Percentiles rank a stretch among this genome's conserved stretches.
Conservation (phyloP, 2,888 invertebrate species). For the Thumatha senex region DNA sequence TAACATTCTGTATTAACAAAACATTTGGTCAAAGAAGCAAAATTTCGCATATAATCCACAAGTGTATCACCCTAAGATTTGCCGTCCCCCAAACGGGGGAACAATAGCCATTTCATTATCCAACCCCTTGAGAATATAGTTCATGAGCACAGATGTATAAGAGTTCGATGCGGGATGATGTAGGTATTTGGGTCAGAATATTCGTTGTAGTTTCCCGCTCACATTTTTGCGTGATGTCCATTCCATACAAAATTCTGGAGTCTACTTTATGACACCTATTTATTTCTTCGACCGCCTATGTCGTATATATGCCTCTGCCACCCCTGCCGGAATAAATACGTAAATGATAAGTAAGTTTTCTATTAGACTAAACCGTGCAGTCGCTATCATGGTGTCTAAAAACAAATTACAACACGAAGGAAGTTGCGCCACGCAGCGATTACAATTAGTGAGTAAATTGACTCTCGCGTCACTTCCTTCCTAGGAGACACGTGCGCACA, state of each 20-base stretch:
- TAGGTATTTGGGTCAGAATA: conserved; percentile 32
- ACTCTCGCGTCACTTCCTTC: conserved; percentile 34
- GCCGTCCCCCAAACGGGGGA: conserved; percentile 1
- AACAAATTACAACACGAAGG: conserved; percentile 1
- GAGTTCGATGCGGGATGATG: conserved; percentile 1
- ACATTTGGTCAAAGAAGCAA: too few relatives aligned
- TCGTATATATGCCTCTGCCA: too few relatives aligned
- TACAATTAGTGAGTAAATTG: conserved; percentile 31
- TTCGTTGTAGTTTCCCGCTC: too few relatives aligned
- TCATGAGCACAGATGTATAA: conserved; percentile 33
- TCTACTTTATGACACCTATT: too few relatives aligned
- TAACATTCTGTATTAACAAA: too few relatives aligned
- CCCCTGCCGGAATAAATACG: too few relatives aligned
- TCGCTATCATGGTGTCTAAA: background rate
- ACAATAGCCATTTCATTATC: conserved; percentile 29
- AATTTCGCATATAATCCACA: too few relatives aligned
- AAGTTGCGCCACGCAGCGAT: conserved; percentile 2
- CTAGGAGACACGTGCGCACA: conserved; percentile 42
- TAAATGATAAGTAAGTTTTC: too few relatives aligned
- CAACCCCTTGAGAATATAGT: conserved; percentile 33
- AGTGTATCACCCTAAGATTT: background rate
- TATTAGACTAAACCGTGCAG: too few relatives aligned
- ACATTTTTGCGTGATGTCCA: too few relatives aligned
- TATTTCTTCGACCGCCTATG: too few relatives aligned
- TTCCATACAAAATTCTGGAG: too few relatives aligned